Conservation (phyloP, 2,113 vertebrate species). For the Lates calcarifer region DNA sequence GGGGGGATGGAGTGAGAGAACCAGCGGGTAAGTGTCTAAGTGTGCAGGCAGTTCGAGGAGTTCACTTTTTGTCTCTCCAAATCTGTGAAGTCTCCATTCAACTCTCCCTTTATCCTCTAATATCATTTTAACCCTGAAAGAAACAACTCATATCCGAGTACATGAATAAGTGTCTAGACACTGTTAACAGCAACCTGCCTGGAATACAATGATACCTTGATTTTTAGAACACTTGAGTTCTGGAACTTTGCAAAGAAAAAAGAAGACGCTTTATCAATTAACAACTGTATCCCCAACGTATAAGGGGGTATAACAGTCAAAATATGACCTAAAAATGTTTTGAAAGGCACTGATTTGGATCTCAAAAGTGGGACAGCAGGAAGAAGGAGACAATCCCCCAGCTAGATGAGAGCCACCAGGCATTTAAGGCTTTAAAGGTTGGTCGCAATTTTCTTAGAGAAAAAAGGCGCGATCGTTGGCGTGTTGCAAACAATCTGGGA, state of each 20-base stretch:
- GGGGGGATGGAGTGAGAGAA: constrained; percentile 62
- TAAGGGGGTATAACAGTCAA: constrained; percentile 3
- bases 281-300: constrained; percentile 19
- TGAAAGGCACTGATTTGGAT: constrained; percentile 32
- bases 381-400: constrained; percentile 32
- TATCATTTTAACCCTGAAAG: neutral
- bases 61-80: constrained; percentile 39
- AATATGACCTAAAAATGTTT: constrained; percentile 55
- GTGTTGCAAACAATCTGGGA: constrained; percentile 7
- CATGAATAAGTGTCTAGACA: neutral
- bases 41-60: constrained; percentile 55
- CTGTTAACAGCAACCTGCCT: neutral
- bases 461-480: neutral
- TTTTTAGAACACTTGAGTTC: neutral
- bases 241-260: constrained; percentile 9
- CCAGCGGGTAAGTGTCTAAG: constrained; percentile 58
- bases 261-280: constrained; percentile 32
- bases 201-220: neutral
- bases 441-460: constrained; percentile 1
- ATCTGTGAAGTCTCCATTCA: constrained; percentile 21
- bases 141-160: neutral
- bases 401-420: constrained; percentile 26
- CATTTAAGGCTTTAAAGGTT: constrained; percentile 27
- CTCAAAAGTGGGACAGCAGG: constrained; percentile 44
- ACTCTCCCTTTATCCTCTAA: neutral